Percentiles rank a stretch among this genome's conserved stretches.
Evolutionary conservation across 2,113 vertebrate genomes (phyloP).

Genomic region (Platysternon megacephalum): DNA sequence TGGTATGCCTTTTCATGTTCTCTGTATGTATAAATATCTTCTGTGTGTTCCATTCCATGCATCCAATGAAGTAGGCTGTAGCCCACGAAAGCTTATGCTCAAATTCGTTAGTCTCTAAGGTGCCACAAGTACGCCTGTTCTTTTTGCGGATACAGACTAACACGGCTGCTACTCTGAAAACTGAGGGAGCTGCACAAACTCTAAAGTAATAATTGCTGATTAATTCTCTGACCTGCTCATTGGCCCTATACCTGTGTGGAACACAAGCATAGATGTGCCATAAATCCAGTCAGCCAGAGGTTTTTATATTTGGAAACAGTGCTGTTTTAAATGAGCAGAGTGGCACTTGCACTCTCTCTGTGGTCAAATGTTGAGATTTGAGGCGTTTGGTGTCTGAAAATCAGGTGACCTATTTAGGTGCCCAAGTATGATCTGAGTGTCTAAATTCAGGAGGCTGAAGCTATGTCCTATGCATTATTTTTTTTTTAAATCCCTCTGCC

Average conservation of each 20-base stretch:
- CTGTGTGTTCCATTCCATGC: no score
- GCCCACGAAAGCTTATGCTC: no score
- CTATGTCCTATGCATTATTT: background rate
- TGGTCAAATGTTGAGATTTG: background rate
- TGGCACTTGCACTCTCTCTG: background rate
- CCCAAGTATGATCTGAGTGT: background rate
- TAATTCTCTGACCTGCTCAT: background rate
- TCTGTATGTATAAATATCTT: no score
- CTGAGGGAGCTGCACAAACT: background rate
- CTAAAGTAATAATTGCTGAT: accelerated
- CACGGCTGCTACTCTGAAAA: no score
- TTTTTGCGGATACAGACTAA: no score
- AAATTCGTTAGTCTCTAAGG: no score
- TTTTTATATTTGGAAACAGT: background rate
- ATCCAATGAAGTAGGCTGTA: no score
- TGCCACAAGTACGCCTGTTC: no score
- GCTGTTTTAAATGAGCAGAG: background rate
- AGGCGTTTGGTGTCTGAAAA: background rate
- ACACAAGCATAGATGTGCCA: background rate
- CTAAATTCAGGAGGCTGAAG: background rate
- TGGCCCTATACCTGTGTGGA: background rate
- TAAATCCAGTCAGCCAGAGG: background rate
- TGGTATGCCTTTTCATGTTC: no score
- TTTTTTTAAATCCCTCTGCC: background rate
- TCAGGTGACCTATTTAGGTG: background rate